Evolutionary conservation across 2,797 vertebrate genomes (phyloP).

Genomic region (Cyclura pinguis): DNA sequence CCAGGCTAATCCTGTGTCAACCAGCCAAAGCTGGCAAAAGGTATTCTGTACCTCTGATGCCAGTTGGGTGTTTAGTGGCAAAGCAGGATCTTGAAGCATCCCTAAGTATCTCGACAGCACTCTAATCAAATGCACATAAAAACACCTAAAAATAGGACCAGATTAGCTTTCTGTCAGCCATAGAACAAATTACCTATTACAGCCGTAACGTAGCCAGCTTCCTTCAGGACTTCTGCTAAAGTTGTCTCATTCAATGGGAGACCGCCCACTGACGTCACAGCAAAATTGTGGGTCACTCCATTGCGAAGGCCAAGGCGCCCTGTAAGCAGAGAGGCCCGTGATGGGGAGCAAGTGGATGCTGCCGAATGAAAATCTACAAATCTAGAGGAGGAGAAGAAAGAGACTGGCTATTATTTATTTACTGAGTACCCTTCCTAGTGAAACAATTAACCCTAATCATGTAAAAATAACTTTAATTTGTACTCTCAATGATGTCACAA

Average conservation of each 20-base stretch:
- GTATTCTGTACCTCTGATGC: not conserved
- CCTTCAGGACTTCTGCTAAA: conserved; percentile 86
- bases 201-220: conserved; percentile 88
- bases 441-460: not conserved
- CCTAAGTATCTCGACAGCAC: not conserved
- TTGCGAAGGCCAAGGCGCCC: conserved; percentile 92
- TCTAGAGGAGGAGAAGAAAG: conserved; percentile 71
- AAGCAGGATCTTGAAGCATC: not conserved
- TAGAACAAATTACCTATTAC: conserved; percentile 82
- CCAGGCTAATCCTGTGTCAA: not conserved
- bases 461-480: not conserved
- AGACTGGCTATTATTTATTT: not conserved
- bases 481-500: not conserved
- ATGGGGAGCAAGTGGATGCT: conserved; percentile 95
- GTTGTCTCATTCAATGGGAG: conserved; percentile 93
- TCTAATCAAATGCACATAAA: not conserved
- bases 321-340: conserved; percentile 92
- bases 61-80: not conserved
- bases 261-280: conserved; percentile 85
- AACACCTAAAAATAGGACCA: not conserved
- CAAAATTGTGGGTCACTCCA: conserved; percentile 96
- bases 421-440: not conserved
- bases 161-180: accelerated
- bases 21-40: not conserved
- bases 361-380: conserved; percentile 95